A percentile compares a stretch with the other conserved stretches of the same genome.
These are phyloP conservation scores for Abramis brama DNA, from an alignment of 2,113 vertebrate species.

Conservation along the genomic window DNA sequence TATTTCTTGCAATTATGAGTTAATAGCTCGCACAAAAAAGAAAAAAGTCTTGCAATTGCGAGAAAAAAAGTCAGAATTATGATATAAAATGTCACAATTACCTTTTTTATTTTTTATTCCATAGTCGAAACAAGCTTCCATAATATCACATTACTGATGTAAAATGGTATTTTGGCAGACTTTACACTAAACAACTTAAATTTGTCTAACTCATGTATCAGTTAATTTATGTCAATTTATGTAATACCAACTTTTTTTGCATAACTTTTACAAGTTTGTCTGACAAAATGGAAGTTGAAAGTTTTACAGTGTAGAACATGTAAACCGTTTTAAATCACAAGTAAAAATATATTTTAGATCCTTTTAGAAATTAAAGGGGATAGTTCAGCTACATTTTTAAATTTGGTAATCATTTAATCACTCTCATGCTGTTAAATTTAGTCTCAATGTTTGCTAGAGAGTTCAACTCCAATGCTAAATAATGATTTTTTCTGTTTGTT, in stretches of 20 bases:
- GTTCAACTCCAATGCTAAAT: neutral
- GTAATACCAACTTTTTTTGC: neutral
- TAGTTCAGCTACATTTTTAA: no score
- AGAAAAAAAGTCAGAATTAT: no score
- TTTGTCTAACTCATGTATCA: neutral
- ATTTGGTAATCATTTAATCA: no score
- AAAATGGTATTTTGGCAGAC: neutral
- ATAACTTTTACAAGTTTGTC: neutral
- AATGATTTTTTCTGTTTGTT: constrained; percentile 47
- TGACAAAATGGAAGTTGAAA: neutral
- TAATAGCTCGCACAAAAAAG: no score
- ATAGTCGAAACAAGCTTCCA: no score
- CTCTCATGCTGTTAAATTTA: no score
- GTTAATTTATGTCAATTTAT: neutral
- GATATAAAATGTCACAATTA: no score
- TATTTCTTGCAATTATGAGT: no score
- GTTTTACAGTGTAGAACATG: neutral
- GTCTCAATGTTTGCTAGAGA: neutral
- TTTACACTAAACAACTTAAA: neutral
- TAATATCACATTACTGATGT: neutral
- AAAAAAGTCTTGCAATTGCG: no score
- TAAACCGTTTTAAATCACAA: neutral
- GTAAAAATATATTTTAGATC: neutral
- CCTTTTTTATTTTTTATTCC: no score
- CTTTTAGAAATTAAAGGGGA: no score